phyloP scores from a whole-genome alignment of 2,113 vertebrate species.

The Dicerorhinus sumatrensis region DNA sequence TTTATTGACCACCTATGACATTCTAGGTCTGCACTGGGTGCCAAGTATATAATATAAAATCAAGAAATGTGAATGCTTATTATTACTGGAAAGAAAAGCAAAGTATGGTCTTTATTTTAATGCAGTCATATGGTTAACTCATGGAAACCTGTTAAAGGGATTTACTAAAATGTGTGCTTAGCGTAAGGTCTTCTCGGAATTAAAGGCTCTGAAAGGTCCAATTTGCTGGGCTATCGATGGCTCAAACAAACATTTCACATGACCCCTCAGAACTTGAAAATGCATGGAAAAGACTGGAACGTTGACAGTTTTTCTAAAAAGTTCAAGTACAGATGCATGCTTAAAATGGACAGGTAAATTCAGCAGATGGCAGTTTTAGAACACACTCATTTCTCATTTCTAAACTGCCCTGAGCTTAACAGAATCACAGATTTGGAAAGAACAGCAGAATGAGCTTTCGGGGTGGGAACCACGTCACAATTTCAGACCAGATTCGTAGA shows the following conservation, averaged over 20 bases:
- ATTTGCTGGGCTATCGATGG: neutral
- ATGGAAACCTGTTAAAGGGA: conserved; percentile 3
- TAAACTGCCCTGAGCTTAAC: conserved; percentile 29
- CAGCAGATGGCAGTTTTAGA: conserved; percentile 22
- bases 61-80: neutral
- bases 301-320: conserved; percentile 13
- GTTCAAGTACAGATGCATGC: neutral
- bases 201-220: neutral
- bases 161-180: neutral
- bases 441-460: conserved; percentile 2
- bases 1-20: neutral
- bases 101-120: conserved; percentile 1
- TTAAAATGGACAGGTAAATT: neutral
- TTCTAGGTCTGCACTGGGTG: neutral
- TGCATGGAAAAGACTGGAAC: neutral
- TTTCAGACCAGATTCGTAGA: conserved; percentile 20
- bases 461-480: conserved; percentile 59
- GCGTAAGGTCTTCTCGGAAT: neutral
- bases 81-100: neutral
- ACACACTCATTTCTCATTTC: conserved; percentile 57
- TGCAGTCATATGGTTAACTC: neutral
- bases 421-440: conserved; percentile 41
- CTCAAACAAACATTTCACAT: neutral
- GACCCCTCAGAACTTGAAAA: conserved; percentile 9
- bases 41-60: neutral